Percentiles rank a stretch among this genome's conserved stretches.
Conservation (phyloP, 2,888 invertebrate genomes). For the Drosophila leonis region DNA sequence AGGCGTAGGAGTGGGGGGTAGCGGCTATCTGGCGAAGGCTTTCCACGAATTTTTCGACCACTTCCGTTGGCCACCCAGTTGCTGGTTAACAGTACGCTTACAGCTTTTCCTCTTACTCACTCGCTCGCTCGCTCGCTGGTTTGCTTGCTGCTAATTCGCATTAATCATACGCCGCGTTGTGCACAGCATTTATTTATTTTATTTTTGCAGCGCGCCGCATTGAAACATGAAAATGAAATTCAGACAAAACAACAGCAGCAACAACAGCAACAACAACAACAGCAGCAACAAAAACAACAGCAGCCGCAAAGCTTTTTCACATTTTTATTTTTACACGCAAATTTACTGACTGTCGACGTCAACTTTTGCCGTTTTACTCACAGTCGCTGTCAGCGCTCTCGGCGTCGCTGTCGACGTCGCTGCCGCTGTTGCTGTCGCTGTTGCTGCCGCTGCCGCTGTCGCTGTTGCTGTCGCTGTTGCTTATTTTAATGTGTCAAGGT, state of each 20-base stretch:
- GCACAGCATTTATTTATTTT: constrained; percentile 67
- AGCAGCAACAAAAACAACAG: constrained; percentile 37
- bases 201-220: constrained; percentile 50
- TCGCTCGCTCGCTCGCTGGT: not conserved
- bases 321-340: constrained; percentile 76
- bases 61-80: constrained; percentile 59
- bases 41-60: constrained; percentile 72
- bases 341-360: constrained; percentile 56
- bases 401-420: constrained; percentile 28
- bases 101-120: constrained; percentile 13
- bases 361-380: constrained; percentile 62
- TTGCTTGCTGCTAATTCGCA: constrained; percentile 67
- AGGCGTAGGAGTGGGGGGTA: not conserved
- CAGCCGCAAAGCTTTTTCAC: constrained; percentile 63
- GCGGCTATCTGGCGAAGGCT: constrained; percentile 48
- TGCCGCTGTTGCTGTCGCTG: constrained; percentile 5
- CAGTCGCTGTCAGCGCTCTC: constrained; percentile 28
- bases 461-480: constrained; percentile 56
- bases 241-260: constrained; percentile 51
- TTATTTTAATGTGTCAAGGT: constrained; percentile 83
- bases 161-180: constrained; percentile 79
- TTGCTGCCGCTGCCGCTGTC: constrained; percentile 45
- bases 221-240: constrained; percentile 71
- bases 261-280: constrained; percentile 33
- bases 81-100: constrained; percentile 56